Evolutionary conservation across 2,797 vertebrate genomes (phyloP).

Genomic region (Pitangus sulphuratus): DNA sequence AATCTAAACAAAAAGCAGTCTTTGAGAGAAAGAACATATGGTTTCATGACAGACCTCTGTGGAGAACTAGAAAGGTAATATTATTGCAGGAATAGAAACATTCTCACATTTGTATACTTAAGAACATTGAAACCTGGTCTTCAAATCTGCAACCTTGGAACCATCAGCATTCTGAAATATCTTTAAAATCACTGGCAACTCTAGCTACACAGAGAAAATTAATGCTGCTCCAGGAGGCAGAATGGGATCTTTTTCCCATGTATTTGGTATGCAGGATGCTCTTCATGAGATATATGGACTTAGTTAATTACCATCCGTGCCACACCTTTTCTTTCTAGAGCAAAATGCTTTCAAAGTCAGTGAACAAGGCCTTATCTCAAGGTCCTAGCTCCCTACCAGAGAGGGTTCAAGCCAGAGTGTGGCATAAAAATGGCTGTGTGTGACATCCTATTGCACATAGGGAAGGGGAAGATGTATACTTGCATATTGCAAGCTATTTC

Average conservation of each 20-base stretch:
- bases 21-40: neutral
- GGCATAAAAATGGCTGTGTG: neutral
- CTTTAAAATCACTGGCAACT: neutral
- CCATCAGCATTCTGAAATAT: neutral
- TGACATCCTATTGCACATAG: neutral
- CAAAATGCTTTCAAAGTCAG: neutral
- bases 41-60: neutral
- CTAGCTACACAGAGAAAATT: neutral
- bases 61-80: neutral
- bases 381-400: neutral
- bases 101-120: neutral
- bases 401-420: neutral
- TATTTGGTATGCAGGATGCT: neutral
- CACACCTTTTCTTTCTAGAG: neutral
- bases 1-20: neutral
- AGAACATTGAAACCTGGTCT: neutral
- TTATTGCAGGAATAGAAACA: neutral
- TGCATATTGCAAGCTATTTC: conserved; percentile 43
- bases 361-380: neutral
- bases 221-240: neutral
- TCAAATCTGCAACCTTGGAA: neutral
- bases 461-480: conserved; percentile 6
- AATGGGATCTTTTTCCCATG: neutral
- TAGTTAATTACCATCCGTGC: neutral
- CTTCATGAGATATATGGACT: neutral